A percentile compares a stretch with the other conserved stretches of the same genome.
phyloP scores from a whole-genome alignment of 35 echinoderm and acorn worm species.

The Ptychodera flava region DNA sequence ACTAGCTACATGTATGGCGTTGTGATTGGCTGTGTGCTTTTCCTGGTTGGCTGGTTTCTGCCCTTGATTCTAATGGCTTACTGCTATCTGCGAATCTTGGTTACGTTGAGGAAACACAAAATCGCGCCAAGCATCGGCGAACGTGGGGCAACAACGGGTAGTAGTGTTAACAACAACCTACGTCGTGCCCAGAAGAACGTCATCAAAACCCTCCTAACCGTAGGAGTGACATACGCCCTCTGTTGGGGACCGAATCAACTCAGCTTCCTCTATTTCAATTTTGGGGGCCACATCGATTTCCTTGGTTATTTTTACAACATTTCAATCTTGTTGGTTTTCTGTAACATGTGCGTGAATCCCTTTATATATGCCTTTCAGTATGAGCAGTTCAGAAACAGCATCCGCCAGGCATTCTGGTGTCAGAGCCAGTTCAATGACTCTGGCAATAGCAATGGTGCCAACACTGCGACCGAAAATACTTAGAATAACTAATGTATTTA shows the following conservation, averaged over 20 bases:
- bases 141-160: background rate
- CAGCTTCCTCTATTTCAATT: slow-evolving; percentile 25
- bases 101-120: background rate
- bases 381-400: background rate
- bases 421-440: too few relatives aligned
- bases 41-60: background rate
- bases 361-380: slow-evolving; percentile 44
- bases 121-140: background rate
- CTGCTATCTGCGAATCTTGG: background rate
- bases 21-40: slow-evolving; percentile 5
- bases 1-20: background rate
- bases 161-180: background rate
- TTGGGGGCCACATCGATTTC: slow-evolving; percentile 19
- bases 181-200: slow-evolving; percentile 32
- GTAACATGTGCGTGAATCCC: slow-evolving; percentile 46
- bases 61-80: slow-evolving; percentile 1
- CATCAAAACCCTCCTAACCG: slow-evolving; percentile 18
- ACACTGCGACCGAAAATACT: too few relatives aligned
- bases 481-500: too few relatives aligned
- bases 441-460: too few relatives aligned
- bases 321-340: slow-evolving; percentile 20
- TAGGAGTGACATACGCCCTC: slow-evolving; percentile 12
- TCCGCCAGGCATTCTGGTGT: background rate
- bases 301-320: slow-evolving; percentile 18
- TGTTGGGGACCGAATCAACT: slow-evolving; percentile 50